Base-by-base conservation (phyloP, 1,140 invertebrate genomes). In the Sesamia nonagrioides region DNA sequence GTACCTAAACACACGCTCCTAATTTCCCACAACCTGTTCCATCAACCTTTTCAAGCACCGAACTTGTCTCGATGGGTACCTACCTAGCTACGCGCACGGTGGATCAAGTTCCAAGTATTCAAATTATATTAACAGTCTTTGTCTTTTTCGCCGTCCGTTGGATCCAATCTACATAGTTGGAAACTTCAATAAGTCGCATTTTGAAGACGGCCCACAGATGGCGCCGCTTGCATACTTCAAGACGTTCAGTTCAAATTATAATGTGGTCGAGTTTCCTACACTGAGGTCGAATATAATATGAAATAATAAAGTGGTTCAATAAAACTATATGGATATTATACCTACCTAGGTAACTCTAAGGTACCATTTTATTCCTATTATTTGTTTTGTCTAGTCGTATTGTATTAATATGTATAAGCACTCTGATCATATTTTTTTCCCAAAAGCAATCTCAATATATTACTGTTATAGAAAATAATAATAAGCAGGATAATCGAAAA, bases 151-250 rank as follows among this genome's bases (percentile, higher is more conserved):
- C 21, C 52, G 52, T 60, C 18, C 76, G 66, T 27, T 15, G 77
- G 37, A 77, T 77, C 75, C 61, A 78, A 78, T 78, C 68, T 78
- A 18, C 77, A 78, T 72, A 78, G 54, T n/a, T 71, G 54, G 56
- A 71, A 27, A 78, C 66, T 78, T 78, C 61, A 71, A 71, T 71
- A 78, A 78, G 54, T 71, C 72, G 37, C 40, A 61, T 27, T 72
- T 60, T 61, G 52, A 60, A 61, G 42, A n/a, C 18, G 17, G 66
- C 76, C 63, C 8, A 69, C 63, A 78, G 76, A 33, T 48, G 72
- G 56, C 72, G 40, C 72, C 35, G 40, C 69, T 54, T 42, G 37
- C 71, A 54, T 17, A 60, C 37, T 56, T 73, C 48, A 6, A 48
- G 52, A n/a, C 50, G 52, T 5, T 9, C 5, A 35, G 13, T 11